Evolutionary conservation across 2,113 vertebrate species (phyloP).

Genomic region (Mastomys natalensis): DNA sequence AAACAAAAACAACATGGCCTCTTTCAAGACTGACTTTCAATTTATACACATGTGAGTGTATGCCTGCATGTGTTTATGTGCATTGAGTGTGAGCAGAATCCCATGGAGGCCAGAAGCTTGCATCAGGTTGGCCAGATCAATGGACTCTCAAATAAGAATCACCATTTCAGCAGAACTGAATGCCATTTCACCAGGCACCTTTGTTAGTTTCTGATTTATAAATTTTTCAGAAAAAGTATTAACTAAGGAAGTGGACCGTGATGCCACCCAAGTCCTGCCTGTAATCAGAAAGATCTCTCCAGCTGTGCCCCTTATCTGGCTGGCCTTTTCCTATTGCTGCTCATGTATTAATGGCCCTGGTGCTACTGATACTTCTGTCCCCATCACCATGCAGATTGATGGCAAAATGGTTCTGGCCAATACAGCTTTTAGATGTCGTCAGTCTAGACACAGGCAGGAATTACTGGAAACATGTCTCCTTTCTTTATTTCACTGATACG

Average conservation of each 20-base stretch:
- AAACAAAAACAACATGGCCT: not conserved
- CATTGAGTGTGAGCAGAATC: not conserved
- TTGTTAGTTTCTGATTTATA: constrained; percentile 35
- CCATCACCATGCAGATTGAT: constrained; percentile 72
- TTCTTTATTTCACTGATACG: constrained; percentile 78
- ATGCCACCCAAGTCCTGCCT: not conserved
- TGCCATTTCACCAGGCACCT: not conserved
- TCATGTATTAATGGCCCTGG: constrained; percentile 44
- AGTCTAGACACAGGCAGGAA: constrained; percentile 76
- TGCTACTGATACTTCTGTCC: constrained; percentile 67
- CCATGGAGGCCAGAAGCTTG: not conserved
- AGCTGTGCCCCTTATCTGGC: not conserved
- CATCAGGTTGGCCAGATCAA: no score
- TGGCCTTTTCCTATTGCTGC: constrained; percentile 35
- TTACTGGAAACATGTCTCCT: constrained; percentile 80
- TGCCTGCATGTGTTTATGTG: not conserved
- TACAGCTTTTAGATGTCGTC: constrained; percentile 73
- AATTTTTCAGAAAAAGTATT: constrained; percentile 31
- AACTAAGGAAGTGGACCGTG: not conserved
- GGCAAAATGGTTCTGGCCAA: constrained; percentile 58
- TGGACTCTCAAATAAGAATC: not conserved
- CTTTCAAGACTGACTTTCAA: not conserved
- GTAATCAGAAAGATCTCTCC: not conserved
- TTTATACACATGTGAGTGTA: not conserved
- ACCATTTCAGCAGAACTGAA: not conserved